Evolutionary conservation across 2,888 invertebrate species (phyloP), one percentile per base, ranked within the genome.

Genomic region (Leptinotarsa haldemani): DNA sequence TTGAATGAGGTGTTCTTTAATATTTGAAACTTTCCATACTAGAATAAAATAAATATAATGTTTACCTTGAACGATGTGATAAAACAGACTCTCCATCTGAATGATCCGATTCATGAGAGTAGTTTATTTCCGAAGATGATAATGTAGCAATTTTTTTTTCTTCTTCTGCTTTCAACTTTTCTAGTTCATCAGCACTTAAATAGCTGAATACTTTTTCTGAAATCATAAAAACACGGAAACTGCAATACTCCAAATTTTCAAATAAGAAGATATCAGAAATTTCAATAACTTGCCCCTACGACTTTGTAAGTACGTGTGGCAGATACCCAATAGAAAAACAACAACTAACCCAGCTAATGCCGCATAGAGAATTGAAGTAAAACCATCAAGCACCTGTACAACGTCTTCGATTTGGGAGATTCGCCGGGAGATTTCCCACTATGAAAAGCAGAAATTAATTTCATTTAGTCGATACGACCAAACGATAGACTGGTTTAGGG

Each of bases 101-200:
- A 83, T 90, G 90, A 77, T 90, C 90, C 50, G 90, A 84, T 70
- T 89, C 89, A 48, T 89, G 88, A 85, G 91, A 88, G 3, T 89
- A 90, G 81, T 89, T 89, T 20, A 91, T 86, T 84, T 94, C 93
- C 64, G 92, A 90, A 82, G 90, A 90, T 73, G 93, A 92, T 82
- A 94, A 87, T 61, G 92, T 91, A 67, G 95, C 94, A 88, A 96
- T 94, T 90, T 95, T 96, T 87, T 91, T 92, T 85, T 95, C 95
- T 91, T 97, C 97, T 90, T 97, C 97, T 86, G 96, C 96, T 89
- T 94, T 95, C 91, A 97, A 92, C 89, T 95, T 94, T 90, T 96
- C 96, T 84, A 97, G 93, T 90, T 97, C 97, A 89, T 96, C 96
- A 87, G 94, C 94, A 87, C 96, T 97, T 86, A 97, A 91, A 90